These are phyloP conservation scores for Phylloscopus trochilus DNA, from an alignment of 2,113 vertebrate species.

Conservation along the genomic window DNA sequence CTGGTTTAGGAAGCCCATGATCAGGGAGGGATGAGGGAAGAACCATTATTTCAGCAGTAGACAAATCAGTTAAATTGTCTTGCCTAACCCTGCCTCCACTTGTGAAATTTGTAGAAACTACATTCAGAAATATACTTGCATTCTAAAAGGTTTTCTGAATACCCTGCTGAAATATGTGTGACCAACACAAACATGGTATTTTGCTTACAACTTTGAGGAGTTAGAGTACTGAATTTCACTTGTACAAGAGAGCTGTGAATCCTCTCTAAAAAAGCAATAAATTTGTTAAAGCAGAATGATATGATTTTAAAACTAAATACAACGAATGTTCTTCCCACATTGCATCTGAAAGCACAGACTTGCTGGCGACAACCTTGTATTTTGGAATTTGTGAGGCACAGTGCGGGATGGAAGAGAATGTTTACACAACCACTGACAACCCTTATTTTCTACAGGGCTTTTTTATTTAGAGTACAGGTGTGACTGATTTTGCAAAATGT, in stretches of 20 bases:
- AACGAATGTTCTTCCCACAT: not conserved
- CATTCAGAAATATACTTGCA: not conserved
- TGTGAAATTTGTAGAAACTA: not conserved
- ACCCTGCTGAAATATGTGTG: not conserved
- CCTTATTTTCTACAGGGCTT: not conserved
- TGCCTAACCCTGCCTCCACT: not conserved
- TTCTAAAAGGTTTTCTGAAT: not conserved
- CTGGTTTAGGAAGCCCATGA: not conserved
- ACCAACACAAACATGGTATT: not conserved
- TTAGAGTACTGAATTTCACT: not conserved
- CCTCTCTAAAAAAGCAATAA: not conserved
- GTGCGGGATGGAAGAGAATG: not conserved
- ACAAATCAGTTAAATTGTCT: not conserved
- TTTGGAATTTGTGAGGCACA: not conserved
- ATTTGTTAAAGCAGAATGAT: not conserved
- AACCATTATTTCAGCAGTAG: not conserved
- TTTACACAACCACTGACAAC: not conserved
- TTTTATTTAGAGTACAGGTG: not conserved
- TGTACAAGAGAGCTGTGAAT: not conserved
- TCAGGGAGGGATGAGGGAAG: not conserved
- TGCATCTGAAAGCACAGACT: not conserved
- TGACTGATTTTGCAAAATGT: not conserved
- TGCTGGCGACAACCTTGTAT: not conserved
- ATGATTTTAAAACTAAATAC: not conserved
- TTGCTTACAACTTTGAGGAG: not conserved